These are phyloP conservation scores for Leptopterna dolabrata DNA, from an alignment of 2,888 invertebrate species.

Conservation along the genomic window DNA sequence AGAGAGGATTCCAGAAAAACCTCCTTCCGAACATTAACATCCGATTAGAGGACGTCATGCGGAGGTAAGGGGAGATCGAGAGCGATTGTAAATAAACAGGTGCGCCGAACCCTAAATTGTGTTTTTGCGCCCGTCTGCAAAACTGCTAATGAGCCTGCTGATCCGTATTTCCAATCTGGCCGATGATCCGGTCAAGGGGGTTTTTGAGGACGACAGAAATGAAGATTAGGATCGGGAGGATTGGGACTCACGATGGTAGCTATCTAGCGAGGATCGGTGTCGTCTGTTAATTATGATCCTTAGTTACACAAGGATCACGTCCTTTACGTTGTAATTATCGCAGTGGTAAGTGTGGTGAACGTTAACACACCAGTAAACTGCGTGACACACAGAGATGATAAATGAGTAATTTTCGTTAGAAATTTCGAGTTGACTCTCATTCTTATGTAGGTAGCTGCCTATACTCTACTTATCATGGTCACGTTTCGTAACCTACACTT, in stretches of 20 bases:
- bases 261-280: neutral
- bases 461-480: no score
- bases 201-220: neutral
- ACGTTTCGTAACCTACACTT: no score
- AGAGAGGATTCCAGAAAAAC: neutral
- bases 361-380: no score
- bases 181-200: neutral
- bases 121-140: neutral
- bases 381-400: no score
- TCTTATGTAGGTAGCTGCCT: no score
- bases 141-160: neutral
- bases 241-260: neutral
- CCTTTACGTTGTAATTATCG: no score
- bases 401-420: no score
- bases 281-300: neutral
- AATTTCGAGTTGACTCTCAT: no score
- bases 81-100: neutral
- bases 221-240: neutral
- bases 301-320: neutral
- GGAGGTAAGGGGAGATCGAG: neutral
- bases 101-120: neutral
- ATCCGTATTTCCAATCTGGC: neutral
- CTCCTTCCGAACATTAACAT: neutral
- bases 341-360: no score
- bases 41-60: neutral